These are phyloP conservation scores for Petrolisthes manimaculis DNA, from an alignment of 2,888 invertebrate genomes.

Conservation along the genomic window DNA sequence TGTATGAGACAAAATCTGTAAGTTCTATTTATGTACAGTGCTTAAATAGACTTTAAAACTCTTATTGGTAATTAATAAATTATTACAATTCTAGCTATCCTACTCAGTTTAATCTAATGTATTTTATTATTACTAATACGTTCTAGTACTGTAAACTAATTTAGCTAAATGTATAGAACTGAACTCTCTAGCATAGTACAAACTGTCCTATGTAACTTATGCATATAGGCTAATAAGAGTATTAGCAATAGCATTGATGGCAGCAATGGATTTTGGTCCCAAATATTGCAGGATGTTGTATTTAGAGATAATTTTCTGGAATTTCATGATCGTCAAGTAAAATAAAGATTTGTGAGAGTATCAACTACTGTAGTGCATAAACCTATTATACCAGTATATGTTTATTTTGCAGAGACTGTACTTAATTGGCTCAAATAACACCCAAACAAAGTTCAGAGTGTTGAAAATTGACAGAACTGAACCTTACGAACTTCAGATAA, in stretches of 20 bases:
- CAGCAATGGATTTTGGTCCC: not conserved
- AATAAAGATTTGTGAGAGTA: not conserved
- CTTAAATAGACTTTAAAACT: not conserved
- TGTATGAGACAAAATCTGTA: conserved; percentile 59
- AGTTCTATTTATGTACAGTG: conserved; percentile 21
- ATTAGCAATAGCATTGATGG: not conserved
- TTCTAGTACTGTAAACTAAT: too few relatives aligned
- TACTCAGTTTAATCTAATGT: too few relatives aligned
- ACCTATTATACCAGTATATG: too few relatives aligned
- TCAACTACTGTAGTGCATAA: not conserved
- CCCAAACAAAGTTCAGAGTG: conserved; percentile 89
- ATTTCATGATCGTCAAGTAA: not conserved
- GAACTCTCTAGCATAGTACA: too few relatives aligned
- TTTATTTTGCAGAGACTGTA: conserved; percentile 75
- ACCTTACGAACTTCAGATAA: conserved; percentile 81
- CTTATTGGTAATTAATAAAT: not conserved
- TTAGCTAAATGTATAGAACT: too few relatives aligned
- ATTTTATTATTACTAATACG: too few relatives aligned
- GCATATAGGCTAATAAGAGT: not conserved
- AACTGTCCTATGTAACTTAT: not conserved
- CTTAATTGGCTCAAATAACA: conserved; percentile 94
- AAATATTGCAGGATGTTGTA: not conserved
- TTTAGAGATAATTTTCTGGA: not conserved
- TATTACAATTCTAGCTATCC: not conserved
- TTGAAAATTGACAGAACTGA: conserved; percentile 94